phyloP scores from a whole-genome alignment of 2,797 vertebrate genomes.

The Oreonectes daqikongensis region DNA sequence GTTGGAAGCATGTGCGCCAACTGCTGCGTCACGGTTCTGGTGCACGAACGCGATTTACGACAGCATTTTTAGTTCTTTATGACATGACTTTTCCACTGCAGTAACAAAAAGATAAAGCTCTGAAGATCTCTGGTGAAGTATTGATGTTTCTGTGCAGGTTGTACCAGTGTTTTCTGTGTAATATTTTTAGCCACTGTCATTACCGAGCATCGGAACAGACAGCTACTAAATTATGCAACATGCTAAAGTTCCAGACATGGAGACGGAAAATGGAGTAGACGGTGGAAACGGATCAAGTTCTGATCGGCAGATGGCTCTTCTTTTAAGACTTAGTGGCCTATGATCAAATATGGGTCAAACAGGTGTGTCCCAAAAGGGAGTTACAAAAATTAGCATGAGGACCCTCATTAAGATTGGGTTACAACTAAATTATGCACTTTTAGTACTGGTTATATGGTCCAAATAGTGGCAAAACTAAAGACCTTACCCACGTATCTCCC shows the following conservation, averaged over 20 bases:
- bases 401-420: too few species aligned
- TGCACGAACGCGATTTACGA: background rate
- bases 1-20: background rate
- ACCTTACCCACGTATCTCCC: slow-evolving; percentile 90
- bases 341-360: too few species aligned
- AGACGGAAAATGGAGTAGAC: background rate
- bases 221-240: slow-evolving; percentile 36
- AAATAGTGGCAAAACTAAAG: background rate
- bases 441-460: too few species aligned
- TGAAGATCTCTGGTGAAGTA: background rate
- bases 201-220: background rate
- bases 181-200: slow-evolving; percentile 17
- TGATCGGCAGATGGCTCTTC: background rate
- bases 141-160: background rate
- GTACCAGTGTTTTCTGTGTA: background rate
- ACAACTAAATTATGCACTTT: too few species aligned
- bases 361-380: too few species aligned
- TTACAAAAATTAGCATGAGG: background rate
- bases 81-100: background rate
- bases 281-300: slow-evolving; percentile 4
- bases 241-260: slow-evolving; percentile 35
- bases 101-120: background rate
- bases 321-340: too few species aligned
- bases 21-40: background rate
- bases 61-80: background rate